These are phyloP conservation scores for Rafetus swinhoei DNA, from an alignment of 2,113 vertebrate genomes.

Conservation along the genomic window DNA sequence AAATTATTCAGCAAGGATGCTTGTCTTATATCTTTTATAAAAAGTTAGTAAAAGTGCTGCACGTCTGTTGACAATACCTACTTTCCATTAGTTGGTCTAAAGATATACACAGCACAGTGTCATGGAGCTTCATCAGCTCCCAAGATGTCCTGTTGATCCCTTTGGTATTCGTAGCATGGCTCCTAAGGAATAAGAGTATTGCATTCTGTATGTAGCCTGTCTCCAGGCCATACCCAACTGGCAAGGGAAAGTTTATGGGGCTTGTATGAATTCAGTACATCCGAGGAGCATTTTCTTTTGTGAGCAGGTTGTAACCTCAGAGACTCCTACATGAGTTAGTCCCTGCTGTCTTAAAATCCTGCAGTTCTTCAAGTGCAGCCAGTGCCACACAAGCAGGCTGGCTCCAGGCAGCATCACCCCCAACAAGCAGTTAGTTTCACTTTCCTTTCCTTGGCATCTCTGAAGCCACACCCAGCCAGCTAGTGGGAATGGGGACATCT, in stretches of 20 bases:
- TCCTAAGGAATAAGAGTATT: slow-evolving; percentile 35
- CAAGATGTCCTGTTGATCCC: slow-evolving; percentile 30
- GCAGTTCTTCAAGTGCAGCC: not conserved
- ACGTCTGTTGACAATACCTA: slow-evolving; percentile 8
- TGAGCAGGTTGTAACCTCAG: slow-evolving; percentile 1
- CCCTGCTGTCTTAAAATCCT: not conserved
- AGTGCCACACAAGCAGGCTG: not conserved
- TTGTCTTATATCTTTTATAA: not conserved
- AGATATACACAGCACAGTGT: slow-evolving; percentile 30
- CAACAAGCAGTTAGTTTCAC: not conserved
- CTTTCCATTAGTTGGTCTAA: slow-evolving; percentile 31
- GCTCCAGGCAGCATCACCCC: not conserved
- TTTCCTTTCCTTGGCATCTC: not conserved
- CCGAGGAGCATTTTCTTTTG: not conserved
- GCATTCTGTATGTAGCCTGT: slow-evolving; percentile 54
- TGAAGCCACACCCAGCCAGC: not conserved
- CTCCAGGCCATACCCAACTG: slow-evolving; percentile 56
- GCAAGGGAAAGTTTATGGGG: slow-evolving; percentile 43
- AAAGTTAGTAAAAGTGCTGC: slow-evolving; percentile 39
- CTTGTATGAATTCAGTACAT: slow-evolving; percentile 14
- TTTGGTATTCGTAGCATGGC: slow-evolving; percentile 35
- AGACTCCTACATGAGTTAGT: not conserved
- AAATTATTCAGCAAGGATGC: not conserved
- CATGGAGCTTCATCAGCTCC: slow-evolving; percentile 51
- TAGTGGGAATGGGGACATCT: not conserved